A percentile compares a stretch with the other conserved stretches of the same genome.
Evolutionary conservation across 2,113 vertebrate genomes (phyloP).

Genomic region (Nesoenas mayeri): DNA sequence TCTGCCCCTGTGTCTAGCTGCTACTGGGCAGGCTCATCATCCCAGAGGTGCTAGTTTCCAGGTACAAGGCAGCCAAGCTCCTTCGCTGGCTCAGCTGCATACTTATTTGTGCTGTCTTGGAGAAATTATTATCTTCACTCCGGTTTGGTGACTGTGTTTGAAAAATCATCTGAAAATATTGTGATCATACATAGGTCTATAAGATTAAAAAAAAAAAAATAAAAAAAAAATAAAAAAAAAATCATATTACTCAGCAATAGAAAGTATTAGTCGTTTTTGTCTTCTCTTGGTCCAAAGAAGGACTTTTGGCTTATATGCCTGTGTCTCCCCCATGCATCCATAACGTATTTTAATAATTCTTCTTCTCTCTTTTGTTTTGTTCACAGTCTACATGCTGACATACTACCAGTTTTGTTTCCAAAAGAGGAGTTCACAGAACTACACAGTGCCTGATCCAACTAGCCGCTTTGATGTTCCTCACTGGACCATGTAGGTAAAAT

Average conservation of each 20-base stretch:
- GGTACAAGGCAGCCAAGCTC: not conserved
- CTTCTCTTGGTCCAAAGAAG: not conserved
- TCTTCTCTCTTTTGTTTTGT: not conserved
- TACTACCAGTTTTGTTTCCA: slow-evolving; percentile 27
- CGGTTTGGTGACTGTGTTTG: not conserved
- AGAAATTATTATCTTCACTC: not conserved
- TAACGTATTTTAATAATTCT: not conserved
- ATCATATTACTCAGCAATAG: not conserved
- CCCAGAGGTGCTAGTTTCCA: not conserved
- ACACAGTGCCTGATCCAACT: slow-evolving; percentile 7
- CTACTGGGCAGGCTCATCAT: not conserved
- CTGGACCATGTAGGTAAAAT: slow-evolving; percentile 61
- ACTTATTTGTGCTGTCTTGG: not conserved
- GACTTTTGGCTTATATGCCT: not conserved
- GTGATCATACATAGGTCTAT: not conserved
- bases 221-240: no score
- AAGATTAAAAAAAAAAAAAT: not conserved
- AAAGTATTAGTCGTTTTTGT: not conserved
- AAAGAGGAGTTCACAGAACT: slow-evolving; percentile 28
- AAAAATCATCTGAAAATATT: not conserved
- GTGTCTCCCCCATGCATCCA: not conserved
- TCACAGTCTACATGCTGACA: slow-evolving; percentile 51
- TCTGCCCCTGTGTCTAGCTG: rapidly evolving
- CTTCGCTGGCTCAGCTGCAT: not conserved
- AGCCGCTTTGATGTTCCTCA: slow-evolving; percentile 42